Base-by-base conservation (phyloP, 2,113 vertebrate species). In the Phalacrocorax carbo region DNA sequence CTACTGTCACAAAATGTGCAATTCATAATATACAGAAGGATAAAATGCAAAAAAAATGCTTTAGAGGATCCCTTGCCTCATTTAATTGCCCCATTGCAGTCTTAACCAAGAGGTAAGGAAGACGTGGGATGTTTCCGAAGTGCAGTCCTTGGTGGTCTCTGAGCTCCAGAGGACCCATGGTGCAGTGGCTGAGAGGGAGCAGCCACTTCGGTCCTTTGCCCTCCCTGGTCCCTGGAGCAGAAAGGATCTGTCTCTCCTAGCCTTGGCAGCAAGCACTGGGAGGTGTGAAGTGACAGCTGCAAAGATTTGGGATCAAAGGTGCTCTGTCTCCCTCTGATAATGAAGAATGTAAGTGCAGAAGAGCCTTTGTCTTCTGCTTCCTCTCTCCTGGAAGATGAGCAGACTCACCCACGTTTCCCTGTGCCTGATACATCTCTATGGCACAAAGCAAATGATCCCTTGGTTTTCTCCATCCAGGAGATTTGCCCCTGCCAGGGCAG, bases 361-460 rank as follows among this genome's bases (percentile, higher is more conserved):
- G 13, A 80, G 11, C 27, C 54, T 64, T 80, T 88, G 73, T 34
- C 25, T 69, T 55, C 49, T 60, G 46, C 14, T 62, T 42, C 48
- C 15, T 34, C 20, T 82, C 40, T 77, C 14, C 34, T 15, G 46
- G 60, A 44, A 75, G 49, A 46, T 18, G 22, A 0, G 4, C 10
- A 46, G 40, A 34, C n/a, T 75, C 55, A 32, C 30, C 15, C 52
- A 60, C 0, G 0, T 42, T 64, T 69, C 60, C 26, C 49, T 64
- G 30, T 38, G 26, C 44, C 34, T 1, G 0, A 16, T 15, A 20
- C 71, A 72, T 25, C n/a, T 83, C 44, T 42, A 5, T 0, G 0
- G 68, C 68, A 69, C 68, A 86, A 80, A 72, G 18, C n/a, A 90
- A 81, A n/a, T 0, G 1, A 8, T 69, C 42, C 40, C 8, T 55